Percentiles rank a stretch among this genome's conserved stretches.
Evolutionary conservation across 2,113 vertebrate species (phyloP).

Genomic region (Amphiprion ocellaris): DNA sequence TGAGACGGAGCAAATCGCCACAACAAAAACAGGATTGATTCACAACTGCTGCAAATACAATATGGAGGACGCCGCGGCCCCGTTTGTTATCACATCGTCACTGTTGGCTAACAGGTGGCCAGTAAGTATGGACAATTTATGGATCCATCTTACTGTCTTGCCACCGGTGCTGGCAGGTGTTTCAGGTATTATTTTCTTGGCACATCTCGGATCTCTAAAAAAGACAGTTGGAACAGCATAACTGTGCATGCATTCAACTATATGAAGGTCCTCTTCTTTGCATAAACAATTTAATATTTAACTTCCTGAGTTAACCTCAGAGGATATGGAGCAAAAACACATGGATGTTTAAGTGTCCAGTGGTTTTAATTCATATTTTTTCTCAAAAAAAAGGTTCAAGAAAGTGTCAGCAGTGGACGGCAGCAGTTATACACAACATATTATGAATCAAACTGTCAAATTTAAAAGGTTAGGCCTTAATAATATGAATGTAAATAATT

Average conservation of each 20-base stretch:
- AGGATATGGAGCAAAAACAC: no score
- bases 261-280: background rate
- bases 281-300: no score
- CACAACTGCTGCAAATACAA: slow-evolving; percentile 28
- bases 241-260: background rate
- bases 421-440: no score
- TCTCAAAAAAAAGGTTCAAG: background rate
- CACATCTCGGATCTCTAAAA: slow-evolving; percentile 7
- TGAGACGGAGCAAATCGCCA: slow-evolving; percentile 10
- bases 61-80: slow-evolving; percentile 17
- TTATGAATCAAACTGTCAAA: background rate
- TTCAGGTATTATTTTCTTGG: slow-evolving; percentile 41
- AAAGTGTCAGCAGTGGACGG: no score
- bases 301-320: no score
- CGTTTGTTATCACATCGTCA: slow-evolving; percentile 18
- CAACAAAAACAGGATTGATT: slow-evolving; percentile 42
- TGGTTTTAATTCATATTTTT: background rate
- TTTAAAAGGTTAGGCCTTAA: background rate
- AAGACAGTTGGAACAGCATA: background rate
- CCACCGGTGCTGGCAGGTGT: slow-evolving; percentile 39
- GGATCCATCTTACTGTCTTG: slow-evolving; percentile 39
- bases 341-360: no score
- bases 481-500: no score
- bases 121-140: slow-evolving; percentile 20
- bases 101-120: slow-evolving; percentile 42